Evolutionary conservation across 2,113 vertebrate genomes (phyloP), one percentile per base, ranked within the genome.

Genomic region (Gymnogyps californianus): DNA sequence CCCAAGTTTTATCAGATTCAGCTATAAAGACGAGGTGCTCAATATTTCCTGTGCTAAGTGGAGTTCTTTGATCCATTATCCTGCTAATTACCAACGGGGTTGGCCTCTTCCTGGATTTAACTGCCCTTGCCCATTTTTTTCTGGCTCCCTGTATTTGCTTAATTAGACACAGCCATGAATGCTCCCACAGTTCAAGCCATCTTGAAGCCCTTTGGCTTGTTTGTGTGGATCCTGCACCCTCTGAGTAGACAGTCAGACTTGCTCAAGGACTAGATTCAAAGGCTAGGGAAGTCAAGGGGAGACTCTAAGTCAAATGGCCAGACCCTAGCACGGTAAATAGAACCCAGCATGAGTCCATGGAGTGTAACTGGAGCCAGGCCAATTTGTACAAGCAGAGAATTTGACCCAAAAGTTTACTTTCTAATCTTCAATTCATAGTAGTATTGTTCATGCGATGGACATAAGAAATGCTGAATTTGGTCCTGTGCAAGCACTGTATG

Each of bases 81-180:
- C 65, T 77, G 93, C 78, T 94, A 97, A 94, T 92, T 95, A 92
- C 92, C n/a, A 28, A 83, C 0, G 11, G 93, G 93, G 86, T 58
- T 90, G 85, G 97, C 95, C 95, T 95, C 86, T 96, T 93, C 92
- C 93, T 96, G 94, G 89, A 94, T 96, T 96, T 95, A 96, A 93
- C 81, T 89, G 40, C 76, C 87, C 70, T 78, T 90, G 92, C 26
- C 86, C 18, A 32, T 55, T 94, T 96, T 95, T 89, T 96, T 52
- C 92, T 87, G 61, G 65, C 80, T 96, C 74, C 77, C 80, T 91
- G 28, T 97, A 85, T 96, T 96, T 97, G 93, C 96, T 95, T 96
- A 96, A 97, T 97, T 96, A 95, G 97, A 93, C 81, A 66, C 25
- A 96, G 84, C 40, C 62, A 87, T 91, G 89, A 97, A 95, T 96